Evolutionary conservation across 2,797 vertebrate species (phyloP).

Genomic region (Aphelocoma californica): DNA sequence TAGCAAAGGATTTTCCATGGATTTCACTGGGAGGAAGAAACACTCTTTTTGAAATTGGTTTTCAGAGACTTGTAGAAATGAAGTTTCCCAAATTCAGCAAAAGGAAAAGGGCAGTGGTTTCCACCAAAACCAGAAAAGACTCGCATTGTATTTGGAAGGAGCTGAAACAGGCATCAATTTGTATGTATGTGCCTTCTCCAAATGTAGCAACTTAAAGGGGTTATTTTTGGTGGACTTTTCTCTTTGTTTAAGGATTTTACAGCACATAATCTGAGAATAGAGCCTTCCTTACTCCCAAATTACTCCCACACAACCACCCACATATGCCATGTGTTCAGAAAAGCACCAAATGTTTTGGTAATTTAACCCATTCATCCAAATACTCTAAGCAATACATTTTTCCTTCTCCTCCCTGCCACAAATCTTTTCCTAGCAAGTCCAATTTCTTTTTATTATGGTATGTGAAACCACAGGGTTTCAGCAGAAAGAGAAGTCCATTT

Average conservation of each 20-base stretch:
- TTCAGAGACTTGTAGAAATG: not conserved
- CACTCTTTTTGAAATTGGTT: not conserved
- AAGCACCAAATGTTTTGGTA: constrained; percentile 29
- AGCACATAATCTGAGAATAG: constrained; percentile 20
- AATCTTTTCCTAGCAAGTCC: not conserved
- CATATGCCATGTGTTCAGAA: constrained; percentile 18
- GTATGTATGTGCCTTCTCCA: not conserved
- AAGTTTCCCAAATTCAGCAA: not conserved
- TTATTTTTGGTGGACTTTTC: constrained; percentile 24
- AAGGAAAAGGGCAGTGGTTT: not conserved
- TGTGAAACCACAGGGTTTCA: not conserved
- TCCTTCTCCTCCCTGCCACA: not conserved
- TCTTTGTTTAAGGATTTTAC: not conserved
- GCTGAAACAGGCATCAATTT: not conserved
- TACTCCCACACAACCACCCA: constrained; percentile 33
- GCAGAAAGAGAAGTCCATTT: not conserved
- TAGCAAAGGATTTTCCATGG: not conserved
- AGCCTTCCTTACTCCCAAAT: constrained; percentile 25
- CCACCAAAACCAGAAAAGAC: not conserved
- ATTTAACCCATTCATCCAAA: constrained; percentile 10
- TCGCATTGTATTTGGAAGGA: not conserved
- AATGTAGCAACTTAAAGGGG: not conserved
- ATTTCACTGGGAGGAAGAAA: not conserved
- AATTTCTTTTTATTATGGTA: not conserved
- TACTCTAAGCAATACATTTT: not conserved